Base-by-base conservation (phyloP, 2,888 invertebrate genomes). In the Branchellion lobata region DNA sequence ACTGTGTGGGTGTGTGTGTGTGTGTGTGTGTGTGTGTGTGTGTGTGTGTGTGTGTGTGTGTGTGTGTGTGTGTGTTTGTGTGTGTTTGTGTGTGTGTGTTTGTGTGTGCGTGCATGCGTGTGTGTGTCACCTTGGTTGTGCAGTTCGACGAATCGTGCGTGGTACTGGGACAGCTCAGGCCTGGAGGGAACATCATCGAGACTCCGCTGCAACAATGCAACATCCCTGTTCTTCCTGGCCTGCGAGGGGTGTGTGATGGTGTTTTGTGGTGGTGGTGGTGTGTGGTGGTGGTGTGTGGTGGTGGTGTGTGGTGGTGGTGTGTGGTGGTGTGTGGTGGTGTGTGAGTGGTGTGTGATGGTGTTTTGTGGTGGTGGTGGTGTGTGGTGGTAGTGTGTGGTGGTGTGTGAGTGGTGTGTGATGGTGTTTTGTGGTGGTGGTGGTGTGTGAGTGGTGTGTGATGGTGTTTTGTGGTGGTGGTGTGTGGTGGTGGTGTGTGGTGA, bases 131-230 rank as follows among this genome's bases (percentile, higher is more conserved):
- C 86, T 86, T 90, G 96, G 89, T 95, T 95, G 86, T 96, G 96
- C 11, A 98, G 90, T 89, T 98, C 98, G 85, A 97, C 91, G 87
- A 99, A 98, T 84, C 98, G 90, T 85, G 94, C 91, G 87, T 98
- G 96, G 87, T 99, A 98, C 86, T 99, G 98, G 78, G 94, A 91
- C 78, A 98, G 89, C 87, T 99, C 98, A 0, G 94, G 93, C 81
- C 95, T 91, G 47, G 94, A 93, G 0, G 98, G 98, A 79, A 96
- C 92, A 85, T 95, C 94, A 86, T 98, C 98, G 79, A 97, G 89
- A 85, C 94, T 93, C 34, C 94, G 90, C 80, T 94, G 92, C 83
- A 96, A 91, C 18, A 91, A 90, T 24, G 94, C 91, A 80, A 96
- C 92, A 82, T 88, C 87, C 31, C 88, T 83, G 81, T 86, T 88